phyloP scores from a whole-genome alignment of 2,797 vertebrate species.

The Liasis olivaceus region DNA sequence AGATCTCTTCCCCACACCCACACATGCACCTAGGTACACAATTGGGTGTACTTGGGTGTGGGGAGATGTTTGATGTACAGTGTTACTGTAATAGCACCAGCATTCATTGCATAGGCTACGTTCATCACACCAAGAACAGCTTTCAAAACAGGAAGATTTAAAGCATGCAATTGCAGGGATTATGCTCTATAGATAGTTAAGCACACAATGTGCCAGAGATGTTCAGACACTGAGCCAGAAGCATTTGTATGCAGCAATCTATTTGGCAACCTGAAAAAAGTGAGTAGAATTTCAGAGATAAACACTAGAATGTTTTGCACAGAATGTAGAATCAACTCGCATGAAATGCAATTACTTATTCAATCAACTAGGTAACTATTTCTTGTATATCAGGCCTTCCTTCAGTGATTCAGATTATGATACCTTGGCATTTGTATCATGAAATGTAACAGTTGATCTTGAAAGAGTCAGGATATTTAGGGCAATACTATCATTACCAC shows the following conservation, averaged over 20 bases:
- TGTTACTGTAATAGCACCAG: background rate
- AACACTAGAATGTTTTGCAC: background rate
- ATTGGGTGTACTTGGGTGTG: too few species aligned
- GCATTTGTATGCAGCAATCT: background rate
- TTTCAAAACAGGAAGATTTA: slow-evolving; percentile 21
- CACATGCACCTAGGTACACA: background rate
- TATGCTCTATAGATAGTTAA: slow-evolving; percentile 17
- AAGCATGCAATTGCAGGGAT: slow-evolving; percentile 5
- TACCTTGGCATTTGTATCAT: background rate
- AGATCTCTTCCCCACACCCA: background rate
- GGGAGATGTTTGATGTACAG: too few species aligned
- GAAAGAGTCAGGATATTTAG: background rate
- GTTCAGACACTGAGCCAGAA: background rate
- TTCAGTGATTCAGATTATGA: background rate
- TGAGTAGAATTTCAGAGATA: background rate
- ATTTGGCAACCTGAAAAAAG: background rate
- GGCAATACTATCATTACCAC: background rate
- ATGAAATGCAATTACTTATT: background rate
- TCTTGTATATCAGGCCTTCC: background rate
- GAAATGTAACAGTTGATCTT: background rate
- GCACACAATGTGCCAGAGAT: slow-evolving; percentile 9
- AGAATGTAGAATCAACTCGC: background rate
- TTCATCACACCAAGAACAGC: background rate
- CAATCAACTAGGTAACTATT: background rate
- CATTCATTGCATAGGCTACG: background rate